A percentile compares a stretch with the other conserved stretches of the same genome.
Conservation (phyloP, 2,797 vertebrate species). For the Phrynocephalus guinanensis region DNA sequence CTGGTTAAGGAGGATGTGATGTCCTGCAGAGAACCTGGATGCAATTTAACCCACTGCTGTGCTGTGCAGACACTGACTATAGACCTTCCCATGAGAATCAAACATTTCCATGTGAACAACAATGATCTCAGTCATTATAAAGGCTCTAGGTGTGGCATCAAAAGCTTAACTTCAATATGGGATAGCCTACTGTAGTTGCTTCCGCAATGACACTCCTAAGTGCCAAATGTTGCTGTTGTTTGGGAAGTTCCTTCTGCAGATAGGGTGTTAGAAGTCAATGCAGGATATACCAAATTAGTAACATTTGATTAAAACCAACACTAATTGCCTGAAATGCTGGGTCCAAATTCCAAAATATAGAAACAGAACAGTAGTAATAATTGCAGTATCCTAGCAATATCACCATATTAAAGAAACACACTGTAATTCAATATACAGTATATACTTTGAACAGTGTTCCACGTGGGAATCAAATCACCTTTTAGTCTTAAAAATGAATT, state of each 20-base stretch:
- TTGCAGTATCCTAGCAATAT: not conserved
- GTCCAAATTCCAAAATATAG: not conserved
- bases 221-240: not conserved
- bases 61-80: no score
- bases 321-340: not conserved
- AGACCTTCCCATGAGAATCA: no score
- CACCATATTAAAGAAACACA: not conserved
- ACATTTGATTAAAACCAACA: constrained; percentile 21
- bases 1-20: no score
- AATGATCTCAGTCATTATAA: not conserved
- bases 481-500: not conserved
- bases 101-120: no score
- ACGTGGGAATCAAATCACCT: not conserved
- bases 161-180: not conserved
- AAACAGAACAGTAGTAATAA: constrained; percentile 15
- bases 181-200: no score
- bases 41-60: not conserved
- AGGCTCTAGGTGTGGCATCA: not conserved
- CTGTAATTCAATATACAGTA: not conserved
- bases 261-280: not conserved
- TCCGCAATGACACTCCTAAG: not conserved
- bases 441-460: not conserved
- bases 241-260: not conserved
- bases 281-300: constrained; percentile 18
- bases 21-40: not conserved